These are phyloP conservation scores for Buathra laborator DNA, from an alignment of 2,888 invertebrate species.

Conservation along the genomic window DNA sequence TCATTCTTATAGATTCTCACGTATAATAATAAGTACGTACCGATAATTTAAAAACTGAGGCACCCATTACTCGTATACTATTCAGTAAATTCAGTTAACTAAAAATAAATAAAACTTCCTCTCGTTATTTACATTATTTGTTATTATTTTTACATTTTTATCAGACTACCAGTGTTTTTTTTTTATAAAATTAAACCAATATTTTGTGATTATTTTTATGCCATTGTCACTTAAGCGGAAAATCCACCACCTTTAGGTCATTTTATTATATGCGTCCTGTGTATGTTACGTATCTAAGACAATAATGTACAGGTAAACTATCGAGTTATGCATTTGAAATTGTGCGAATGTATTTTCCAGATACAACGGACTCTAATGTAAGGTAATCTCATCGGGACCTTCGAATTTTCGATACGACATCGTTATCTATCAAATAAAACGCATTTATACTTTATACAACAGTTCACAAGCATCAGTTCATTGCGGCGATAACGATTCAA, in stretches of 20 bases:
- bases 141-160: not conserved
- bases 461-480: conserved; percentile 25
- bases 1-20: not conserved
- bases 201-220: no score
- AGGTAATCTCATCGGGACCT: not conserved
- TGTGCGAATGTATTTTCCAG: not conserved
- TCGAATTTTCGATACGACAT: not conserved
- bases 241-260: not conserved
- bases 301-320: not conserved
- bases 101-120: not conserved
- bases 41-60: not conserved
- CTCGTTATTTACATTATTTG: not conserved
- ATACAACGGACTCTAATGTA: not conserved
- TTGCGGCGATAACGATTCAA: conserved; percentile 27
- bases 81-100: not conserved
- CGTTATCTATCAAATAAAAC: conserved; percentile 14
- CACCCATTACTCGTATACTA: not conserved
- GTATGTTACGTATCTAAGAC: not conserved
- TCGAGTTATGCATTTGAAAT: not conserved
- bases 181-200: not conserved
- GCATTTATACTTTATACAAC: conserved; percentile 6
- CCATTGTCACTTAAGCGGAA: not conserved
- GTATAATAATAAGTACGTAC: not conserved
- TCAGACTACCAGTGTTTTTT: not conserved
- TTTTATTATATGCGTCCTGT: no score